Conservation (phyloP, 1,140 invertebrate species). For the Eubasilissa regina region DNA sequence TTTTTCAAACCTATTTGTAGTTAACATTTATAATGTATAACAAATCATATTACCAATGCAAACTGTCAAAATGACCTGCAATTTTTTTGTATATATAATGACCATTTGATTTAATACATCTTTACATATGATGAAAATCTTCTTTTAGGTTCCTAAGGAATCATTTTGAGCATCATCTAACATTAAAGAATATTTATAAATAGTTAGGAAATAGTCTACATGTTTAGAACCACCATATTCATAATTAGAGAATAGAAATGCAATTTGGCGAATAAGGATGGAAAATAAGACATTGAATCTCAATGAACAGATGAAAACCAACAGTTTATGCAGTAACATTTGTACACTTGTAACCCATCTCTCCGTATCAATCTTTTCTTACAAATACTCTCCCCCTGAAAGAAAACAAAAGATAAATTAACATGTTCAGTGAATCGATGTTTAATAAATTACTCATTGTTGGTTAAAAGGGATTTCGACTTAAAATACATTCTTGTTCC, state of each 20-base stretch:
- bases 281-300: conserved; percentile 24
- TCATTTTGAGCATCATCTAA: conserved; percentile 54
- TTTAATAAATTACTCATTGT: too few species aligned
- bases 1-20: not conserved
- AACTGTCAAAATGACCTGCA: too few species aligned
- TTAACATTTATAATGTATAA: too few species aligned
- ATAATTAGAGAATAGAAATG: conserved; percentile 35
- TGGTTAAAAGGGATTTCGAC: too few species aligned
- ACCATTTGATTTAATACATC: not conserved
- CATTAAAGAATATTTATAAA: conserved; percentile 50
- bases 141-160: conserved; percentile 29
- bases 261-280: conserved; percentile 43
- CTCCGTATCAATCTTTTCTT: conserved; percentile 73
- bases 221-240: conserved; percentile 38
- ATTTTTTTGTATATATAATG: too few species aligned
- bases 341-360: conserved; percentile 27
- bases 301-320: conserved; percentile 47
- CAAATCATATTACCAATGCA: too few species aligned
- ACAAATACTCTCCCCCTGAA: conserved; percentile 83
- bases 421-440: too few species aligned
- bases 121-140: conserved; percentile 22
- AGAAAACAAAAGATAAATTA: conserved; percentile 59
- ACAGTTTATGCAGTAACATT: conserved; percentile 28
- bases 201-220: conserved; percentile 47
- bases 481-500: too few species aligned